phyloP scores from a whole-genome alignment of 2,888 invertebrate genomes.

The Cantharis lateralis region DNA sequence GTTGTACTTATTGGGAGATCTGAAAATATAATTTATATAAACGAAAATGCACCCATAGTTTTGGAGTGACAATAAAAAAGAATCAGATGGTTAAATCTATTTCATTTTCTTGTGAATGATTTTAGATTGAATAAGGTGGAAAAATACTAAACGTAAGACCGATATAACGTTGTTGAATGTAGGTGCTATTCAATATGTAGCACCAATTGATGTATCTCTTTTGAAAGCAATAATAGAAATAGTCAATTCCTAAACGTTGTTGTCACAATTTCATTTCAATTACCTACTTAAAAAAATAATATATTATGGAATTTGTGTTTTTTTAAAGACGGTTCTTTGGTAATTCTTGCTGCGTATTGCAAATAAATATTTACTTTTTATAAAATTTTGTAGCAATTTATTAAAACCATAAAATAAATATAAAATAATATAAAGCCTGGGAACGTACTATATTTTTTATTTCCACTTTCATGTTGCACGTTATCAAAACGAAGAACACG shows the following conservation, averaged over 20 bases:
- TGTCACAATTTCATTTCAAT: neutral
- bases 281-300: neutral
- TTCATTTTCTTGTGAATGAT: constrained; percentile 36
- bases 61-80: constrained; percentile 5
- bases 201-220: constrained; percentile 7
- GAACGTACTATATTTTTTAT: constrained; percentile 25
- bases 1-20: neutral
- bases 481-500: constrained; percentile 31
- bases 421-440: constrained; percentile 16
- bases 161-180: constrained; percentile 12
- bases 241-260: neutral
- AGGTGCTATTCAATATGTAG: constrained; percentile 14
- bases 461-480: constrained; percentile 25
- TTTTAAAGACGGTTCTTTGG: neutral
- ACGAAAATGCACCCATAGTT: constrained; percentile 13
- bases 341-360: neutral
- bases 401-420: constrained; percentile 18
- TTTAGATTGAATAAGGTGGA: constrained; percentile 32
- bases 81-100: constrained; percentile 33
- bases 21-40: neutral
- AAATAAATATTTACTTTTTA: neutral
- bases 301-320: neutral
- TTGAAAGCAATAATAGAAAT: neutral
- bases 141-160: constrained; percentile 20
- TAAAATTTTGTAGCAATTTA: neutral